Percentiles rank a stretch among this genome's conserved stretches.
Conservation (phyloP, 2,113 vertebrate species). For the Ctenomys sociabilis region DNA sequence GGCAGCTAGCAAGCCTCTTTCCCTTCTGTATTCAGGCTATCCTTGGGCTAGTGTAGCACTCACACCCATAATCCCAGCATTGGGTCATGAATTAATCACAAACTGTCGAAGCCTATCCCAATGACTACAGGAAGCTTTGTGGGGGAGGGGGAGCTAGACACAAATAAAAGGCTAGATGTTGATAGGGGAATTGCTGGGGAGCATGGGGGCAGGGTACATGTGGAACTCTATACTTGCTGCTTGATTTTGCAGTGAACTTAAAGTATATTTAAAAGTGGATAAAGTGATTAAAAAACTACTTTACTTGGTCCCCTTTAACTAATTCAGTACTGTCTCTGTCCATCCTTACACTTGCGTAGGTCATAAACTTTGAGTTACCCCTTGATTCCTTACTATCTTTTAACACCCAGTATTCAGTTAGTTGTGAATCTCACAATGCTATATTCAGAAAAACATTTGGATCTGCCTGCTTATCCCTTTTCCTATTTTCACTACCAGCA, state of each 20-base stretch:
- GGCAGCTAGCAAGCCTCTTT: too few species aligned
- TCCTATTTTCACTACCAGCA: background rate
- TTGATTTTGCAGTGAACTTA: background rate
- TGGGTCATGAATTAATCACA: too few species aligned
- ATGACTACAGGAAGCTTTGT: too few species aligned
- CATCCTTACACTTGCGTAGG: background rate
- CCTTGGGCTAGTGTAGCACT: too few species aligned
- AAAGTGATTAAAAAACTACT: background rate
- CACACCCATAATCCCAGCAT: too few species aligned
- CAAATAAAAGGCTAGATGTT: background rate
- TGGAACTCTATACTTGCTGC: background rate
- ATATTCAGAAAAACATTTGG: background rate
- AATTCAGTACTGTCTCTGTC: background rate
- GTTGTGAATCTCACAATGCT: background rate
- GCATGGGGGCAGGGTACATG: background rate
- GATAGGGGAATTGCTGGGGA: background rate
- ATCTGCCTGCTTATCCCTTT: background rate
- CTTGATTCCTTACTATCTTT: background rate
- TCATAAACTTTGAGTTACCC: background rate
- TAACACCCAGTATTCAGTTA: background rate
- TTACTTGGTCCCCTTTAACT: background rate
- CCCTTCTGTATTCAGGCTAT: too few species aligned
- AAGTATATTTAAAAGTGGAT: background rate
- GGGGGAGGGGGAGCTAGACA: too few species aligned
- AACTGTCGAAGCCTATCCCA: too few species aligned